These are phyloP conservation scores for Tenthredo amoena DNA, from an alignment of 2,888 invertebrate species.

Conservation along the genomic window DNA sequence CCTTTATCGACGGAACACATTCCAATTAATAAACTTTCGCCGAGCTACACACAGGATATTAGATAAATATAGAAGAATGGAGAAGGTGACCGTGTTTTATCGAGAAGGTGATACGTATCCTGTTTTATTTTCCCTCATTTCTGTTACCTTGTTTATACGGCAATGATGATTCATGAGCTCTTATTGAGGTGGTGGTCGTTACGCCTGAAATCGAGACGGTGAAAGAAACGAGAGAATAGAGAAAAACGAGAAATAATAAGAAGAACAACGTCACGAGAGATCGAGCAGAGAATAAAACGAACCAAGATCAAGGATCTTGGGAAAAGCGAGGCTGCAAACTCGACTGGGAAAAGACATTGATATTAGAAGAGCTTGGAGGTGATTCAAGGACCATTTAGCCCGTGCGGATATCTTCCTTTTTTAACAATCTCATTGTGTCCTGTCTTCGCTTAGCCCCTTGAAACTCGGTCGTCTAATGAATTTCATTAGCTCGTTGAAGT, in stretches of 20 bases:
- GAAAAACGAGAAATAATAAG: background rate
- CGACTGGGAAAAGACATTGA: slow-evolving; percentile 31
- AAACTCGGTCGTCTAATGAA: slow-evolving; percentile 40
- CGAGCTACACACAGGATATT: background rate
- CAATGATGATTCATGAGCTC: background rate
- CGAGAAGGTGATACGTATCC: background rate
- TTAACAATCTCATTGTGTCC: slow-evolving; percentile 15
- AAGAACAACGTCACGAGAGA: slow-evolving; percentile 1
- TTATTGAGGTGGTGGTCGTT: background rate
- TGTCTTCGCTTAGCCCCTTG: slow-evolving; percentile 14
- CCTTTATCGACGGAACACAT: slow-evolving; percentile 31
- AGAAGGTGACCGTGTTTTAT: background rate
- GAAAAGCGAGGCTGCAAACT: slow-evolving; percentile 6
- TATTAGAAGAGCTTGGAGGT: slow-evolving; percentile 14
- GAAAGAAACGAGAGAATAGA: background rate
- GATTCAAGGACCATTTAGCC: slow-evolving; percentile 27
- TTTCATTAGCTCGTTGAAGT: slow-evolving; percentile 46
- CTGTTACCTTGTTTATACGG: background rate
- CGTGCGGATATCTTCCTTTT: slow-evolving; percentile 10
- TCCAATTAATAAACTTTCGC: slow-evolving; percentile 25
- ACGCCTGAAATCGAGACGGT: background rate
- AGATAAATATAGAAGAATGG: background rate
- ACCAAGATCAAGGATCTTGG: slow-evolving; percentile 19
- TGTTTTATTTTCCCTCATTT: background rate
- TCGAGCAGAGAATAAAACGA: slow-evolving; percentile 1